A percentile compares a stretch with the other conserved stretches of the same genome.
These are phyloP conservation scores for Acleris sparsana DNA, from an alignment of 2,888 invertebrate species.

Conservation along the genomic window DNA sequence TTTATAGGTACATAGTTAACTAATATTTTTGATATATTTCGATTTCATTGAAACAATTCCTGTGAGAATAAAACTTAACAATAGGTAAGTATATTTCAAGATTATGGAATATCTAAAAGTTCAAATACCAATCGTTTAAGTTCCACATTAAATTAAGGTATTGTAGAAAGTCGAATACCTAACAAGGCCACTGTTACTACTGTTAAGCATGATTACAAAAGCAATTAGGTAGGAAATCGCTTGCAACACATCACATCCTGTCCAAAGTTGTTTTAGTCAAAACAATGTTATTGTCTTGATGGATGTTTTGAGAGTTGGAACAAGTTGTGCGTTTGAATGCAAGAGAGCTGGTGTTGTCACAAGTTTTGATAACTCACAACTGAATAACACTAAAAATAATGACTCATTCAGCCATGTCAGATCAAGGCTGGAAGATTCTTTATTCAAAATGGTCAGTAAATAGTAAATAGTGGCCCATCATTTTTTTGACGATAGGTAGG, in stretches of 20 bases:
- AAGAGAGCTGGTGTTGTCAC: not conserved
- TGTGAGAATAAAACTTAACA: not conserved
- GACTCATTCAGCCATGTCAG: too few relatives aligned
- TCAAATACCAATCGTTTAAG: not conserved
- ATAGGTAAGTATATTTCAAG: too few relatives aligned
- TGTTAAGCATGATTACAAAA: constrained; percentile 2
- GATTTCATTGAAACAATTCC: too few relatives aligned
- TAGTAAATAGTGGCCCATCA: too few relatives aligned
- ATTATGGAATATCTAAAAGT: not conserved
- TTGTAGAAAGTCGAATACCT: constrained; percentile 7
- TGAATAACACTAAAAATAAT: too few relatives aligned
- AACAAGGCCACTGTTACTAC: constrained; percentile 16
- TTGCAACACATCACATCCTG: constrained; percentile 20
- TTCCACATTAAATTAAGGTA: not conserved
- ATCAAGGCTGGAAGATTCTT: too few relatives aligned
- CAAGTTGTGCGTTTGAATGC: not conserved
- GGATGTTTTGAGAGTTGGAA: constrained; percentile 5
- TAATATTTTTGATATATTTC: too few relatives aligned
- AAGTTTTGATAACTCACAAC: too few relatives aligned
- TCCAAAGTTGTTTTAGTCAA: not conserved
- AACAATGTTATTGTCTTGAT: constrained; percentile 33
- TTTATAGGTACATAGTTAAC: not conserved
- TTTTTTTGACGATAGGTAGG: too few relatives aligned
- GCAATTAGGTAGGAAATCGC: constrained; percentile 19
- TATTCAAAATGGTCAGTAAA: too few relatives aligned